Percentiles rank a stretch among this genome's conserved stretches.
phyloP scores from a whole-genome alignment of 2,888 invertebrate species.

The Tromatobia lineatoria region DNA sequence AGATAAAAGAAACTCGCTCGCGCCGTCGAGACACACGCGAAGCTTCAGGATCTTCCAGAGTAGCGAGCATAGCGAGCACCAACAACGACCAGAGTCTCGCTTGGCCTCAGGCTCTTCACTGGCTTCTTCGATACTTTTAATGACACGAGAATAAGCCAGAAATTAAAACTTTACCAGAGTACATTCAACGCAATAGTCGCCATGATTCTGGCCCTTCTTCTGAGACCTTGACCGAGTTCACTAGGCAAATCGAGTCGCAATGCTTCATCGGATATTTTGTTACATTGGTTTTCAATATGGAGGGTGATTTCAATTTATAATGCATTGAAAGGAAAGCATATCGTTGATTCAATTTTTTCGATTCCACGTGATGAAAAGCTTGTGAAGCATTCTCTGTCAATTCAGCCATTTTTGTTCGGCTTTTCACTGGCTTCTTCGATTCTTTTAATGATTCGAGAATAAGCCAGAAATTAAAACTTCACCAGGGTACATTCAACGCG shows the following conservation, averaged over 20 bases:
- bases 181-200: conserved; percentile 38
- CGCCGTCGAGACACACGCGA: conserved; percentile 50
- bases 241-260: conserved; percentile 24
- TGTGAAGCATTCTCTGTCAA: too few relatives aligned
- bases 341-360: not conserved
- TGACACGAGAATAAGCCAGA: conserved; percentile 15
- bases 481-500: conserved; percentile 22
- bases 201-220: conserved; percentile 30
- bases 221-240: conserved; percentile 78
- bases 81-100: conserved; percentile 17
- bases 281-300: not conserved
- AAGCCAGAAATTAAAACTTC: conserved; percentile 72
- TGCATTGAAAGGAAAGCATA: too few relatives aligned
- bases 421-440: conserved; percentile 30
- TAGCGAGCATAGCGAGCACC: conserved; percentile 20
- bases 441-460: conserved; percentile 15
- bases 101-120: conserved; percentile 32
- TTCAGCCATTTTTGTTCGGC: too few relatives aligned
- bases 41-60: conserved; percentile 51
- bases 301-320: not conserved
- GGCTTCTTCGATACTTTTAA: conserved; percentile 23
- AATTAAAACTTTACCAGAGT: conserved; percentile 72
- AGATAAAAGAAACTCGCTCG: conserved; percentile 69
- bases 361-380: too few relatives aligned
- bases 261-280: not conserved